Base-by-base conservation (phyloP, 2,797 vertebrate genomes). In the Alosa sapidissima region DNA sequence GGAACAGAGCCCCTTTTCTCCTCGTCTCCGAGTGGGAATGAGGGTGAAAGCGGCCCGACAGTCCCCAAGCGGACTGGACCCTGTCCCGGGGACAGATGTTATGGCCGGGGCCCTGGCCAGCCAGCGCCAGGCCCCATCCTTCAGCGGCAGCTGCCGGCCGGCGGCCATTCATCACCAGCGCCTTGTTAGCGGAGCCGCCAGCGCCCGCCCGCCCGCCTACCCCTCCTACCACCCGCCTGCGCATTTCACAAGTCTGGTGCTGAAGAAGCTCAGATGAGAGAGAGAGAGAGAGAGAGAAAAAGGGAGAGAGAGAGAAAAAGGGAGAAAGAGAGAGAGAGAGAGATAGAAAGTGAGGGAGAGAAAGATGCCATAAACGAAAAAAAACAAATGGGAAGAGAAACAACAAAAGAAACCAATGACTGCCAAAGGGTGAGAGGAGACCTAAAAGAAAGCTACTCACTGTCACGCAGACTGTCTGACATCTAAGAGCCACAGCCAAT, bases 1-100 rank as follows among this genome's bases (percentile, higher is more conserved):
- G 19, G 75, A 82, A 86, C 81, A 86, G 87, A 88, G 83, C 54
- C 48, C 55, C 87, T 82, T 84, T 85, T 86, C 85, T 86, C 65
- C 49, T 81, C 45, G 16, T 49, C 78, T 45, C 82, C 81, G 82
- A 78, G 36, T 21, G 49, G 81, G 72, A n/a, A 54, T 72, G 82
- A 83, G 81, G 9, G 33, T 83, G 86, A 65, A 58, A 47, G 85
- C 85, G 58, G 82, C 75, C 81, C 48, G 47, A 45, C 72, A 51
- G 28, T 82, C 86, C 84, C 84, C 54, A 81, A 28, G 68, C 81
- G 16, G 85, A 87, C 58, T 60, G 24, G 60, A 33, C 72, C 60
- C 60, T 81, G 49, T 86, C 83, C 84, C 51, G 49, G 84, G 65
- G 82, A 85, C 86, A 87, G 82, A 88, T 85, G 84, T 84, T 87